Base-by-base conservation (phyloP, 2,113 vertebrate species). In the Corythoichthys haematopterus region DNA sequence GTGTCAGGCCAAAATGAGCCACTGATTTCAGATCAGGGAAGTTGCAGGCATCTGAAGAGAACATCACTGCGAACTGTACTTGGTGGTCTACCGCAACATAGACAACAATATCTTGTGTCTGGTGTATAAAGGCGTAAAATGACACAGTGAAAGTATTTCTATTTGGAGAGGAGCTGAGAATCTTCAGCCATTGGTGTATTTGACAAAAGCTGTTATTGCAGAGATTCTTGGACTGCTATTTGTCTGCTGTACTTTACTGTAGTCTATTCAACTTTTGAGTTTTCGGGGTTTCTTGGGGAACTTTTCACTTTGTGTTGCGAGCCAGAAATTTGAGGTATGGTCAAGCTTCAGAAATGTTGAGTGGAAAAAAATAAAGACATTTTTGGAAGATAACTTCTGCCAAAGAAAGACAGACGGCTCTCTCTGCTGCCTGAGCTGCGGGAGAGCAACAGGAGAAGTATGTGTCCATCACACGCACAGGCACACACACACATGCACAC, bases 1-100 rank as follows among this genome's bases (percentile, higher is more conserved):
- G 74, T 71, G 80, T 82, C 80, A 64, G 82, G 79, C 77, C 82
- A 81, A 75, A 81, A 74, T 46, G 67, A 67, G 64, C 68, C 20
- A 71, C 78, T 82, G 81, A 85, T 81, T 79, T 81, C 47, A 77
- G 72, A 81, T 82, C 80, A 77, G 81, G 7, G 61, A 65, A 73
- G 64, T 79, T 83, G 78, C 66, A 85, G 78, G 73, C 76, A 58
- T 80, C 69, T 77, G 74, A 64, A 70, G 66, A 73, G 69, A 75
- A 72, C 28, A 62, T 68, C 67, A 60, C 52, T 66, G 20, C 20
- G 36, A 64, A 38, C 7, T 61, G 11, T 20, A 61, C 38, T 61
- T 61, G n/a, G 38, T 45, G 59, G 59, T 61, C 37, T 46, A 46
- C 60, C 60, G 60, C 60, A 13, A 62, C 60, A 62, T 45, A 62